These are phyloP conservation scores for Melipona beecheii DNA, from an alignment of 2,888 invertebrate genomes.

Conservation along the genomic window DNA sequence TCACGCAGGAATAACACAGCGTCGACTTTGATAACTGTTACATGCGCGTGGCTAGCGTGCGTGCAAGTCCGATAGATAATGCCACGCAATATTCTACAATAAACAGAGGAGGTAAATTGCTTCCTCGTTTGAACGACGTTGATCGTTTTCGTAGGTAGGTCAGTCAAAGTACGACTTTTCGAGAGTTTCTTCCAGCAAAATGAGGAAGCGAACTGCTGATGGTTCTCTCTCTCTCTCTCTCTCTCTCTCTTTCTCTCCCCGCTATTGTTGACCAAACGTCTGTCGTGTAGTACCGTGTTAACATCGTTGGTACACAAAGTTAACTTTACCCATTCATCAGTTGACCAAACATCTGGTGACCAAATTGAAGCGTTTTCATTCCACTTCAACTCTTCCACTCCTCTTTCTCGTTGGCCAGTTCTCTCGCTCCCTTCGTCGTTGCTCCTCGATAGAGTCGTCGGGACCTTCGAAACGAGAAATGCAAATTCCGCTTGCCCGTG, in stretches of 20 bases:
- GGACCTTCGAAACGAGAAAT: constrained; percentile 9
- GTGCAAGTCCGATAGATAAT: constrained; percentile 20
- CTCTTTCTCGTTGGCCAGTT: neutral
- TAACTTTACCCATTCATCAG: constrained; percentile 44
- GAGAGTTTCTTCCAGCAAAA: constrained; percentile 12
- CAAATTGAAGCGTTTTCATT: constrained; percentile 39
- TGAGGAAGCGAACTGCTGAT: neutral
- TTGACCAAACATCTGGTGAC: constrained; percentile 38
- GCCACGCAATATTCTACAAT: neutral
- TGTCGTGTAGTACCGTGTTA: neutral
- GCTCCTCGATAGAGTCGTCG: neutral
- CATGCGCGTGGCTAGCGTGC: constrained; percentile 6
- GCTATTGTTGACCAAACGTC: constrained; percentile 16
- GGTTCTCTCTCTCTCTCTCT: neutral
- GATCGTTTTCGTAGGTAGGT: neutral
- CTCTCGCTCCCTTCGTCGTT: neutral
- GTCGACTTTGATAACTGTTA: constrained; percentile 14
- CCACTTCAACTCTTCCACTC: neutral
- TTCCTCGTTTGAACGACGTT: constrained; percentile 17
- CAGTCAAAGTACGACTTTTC: neutral
- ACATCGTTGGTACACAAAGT: constrained; percentile 22
- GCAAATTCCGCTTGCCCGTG: neutral
- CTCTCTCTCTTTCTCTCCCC: neutral
- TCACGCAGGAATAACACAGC: neutral
- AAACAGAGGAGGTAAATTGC: constrained; percentile 20